Percentiles rank a stretch among this genome's conserved stretches.
Evolutionary conservation across 2,888 invertebrate species (phyloP).

Genomic region (Biston betularia): DNA sequence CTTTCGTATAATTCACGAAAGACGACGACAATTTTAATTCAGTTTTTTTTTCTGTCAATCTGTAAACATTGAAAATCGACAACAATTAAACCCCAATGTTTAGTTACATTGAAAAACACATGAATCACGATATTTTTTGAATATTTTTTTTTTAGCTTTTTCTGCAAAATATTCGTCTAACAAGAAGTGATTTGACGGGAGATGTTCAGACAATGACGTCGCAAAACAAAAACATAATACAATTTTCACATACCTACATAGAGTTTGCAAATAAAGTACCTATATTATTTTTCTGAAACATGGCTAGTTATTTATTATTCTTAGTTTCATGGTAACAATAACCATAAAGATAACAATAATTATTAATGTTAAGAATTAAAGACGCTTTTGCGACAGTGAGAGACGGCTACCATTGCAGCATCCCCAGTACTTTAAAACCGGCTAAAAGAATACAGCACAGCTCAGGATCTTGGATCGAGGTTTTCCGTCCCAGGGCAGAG

Average conservation of each 20-base stretch:
- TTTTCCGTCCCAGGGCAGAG: too few relatives aligned
- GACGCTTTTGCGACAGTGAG: too few relatives aligned
- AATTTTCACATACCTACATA: conserved; percentile 11
- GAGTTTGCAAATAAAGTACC: background rate
- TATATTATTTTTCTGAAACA: too few relatives aligned
- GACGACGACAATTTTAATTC: background rate
- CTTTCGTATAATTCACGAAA: background rate
- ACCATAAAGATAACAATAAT: too few relatives aligned
- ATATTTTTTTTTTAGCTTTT: conserved; percentile 59
- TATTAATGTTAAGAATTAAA: too few relatives aligned
- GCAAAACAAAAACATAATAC: conserved; percentile 73
- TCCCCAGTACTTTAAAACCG: too few relatives aligned
- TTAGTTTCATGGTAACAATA: too few relatives aligned
- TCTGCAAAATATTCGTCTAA: conserved; percentile 49
- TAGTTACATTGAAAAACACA: conserved; percentile 69
- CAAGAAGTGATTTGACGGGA: conserved; percentile 51
- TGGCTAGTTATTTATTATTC: too few relatives aligned
- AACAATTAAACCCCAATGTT: conserved; percentile 63
- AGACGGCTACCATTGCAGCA: too few relatives aligned
- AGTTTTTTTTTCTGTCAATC: background rate
- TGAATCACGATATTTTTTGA: conserved; percentile 68
- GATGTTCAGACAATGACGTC: conserved; percentile 52
- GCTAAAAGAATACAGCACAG: too few relatives aligned
- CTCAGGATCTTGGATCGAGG: too few relatives aligned
- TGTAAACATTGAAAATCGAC: background rate